Evolutionary conservation across 1,140 invertebrate genomes (phyloP), one percentile per base, ranked within the genome.

Genomic region (Neodiprion fabricii): DNA sequence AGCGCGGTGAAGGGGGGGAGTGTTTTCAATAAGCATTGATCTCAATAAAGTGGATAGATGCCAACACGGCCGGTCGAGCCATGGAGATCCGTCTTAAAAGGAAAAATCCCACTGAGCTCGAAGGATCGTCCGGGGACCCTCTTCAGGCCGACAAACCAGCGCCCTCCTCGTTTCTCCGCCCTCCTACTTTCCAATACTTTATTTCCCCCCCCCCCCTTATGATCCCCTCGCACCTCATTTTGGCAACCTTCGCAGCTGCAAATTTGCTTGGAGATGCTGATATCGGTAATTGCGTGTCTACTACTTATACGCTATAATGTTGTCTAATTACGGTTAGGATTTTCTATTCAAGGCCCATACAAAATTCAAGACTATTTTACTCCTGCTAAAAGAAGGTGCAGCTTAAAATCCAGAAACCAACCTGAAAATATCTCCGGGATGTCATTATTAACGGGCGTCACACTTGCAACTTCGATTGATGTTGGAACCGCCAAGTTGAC

Each of bases 41-140:
- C 77, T 74, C 75, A 74, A 78, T 78, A 76, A 78, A 76, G 75
- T 74, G 75, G 73, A 76, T 78, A 71, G 77, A 72, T 70, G 70
- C 50, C 75, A 77, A 76, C 67, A 17, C 17, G 40, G 53, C 40
- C 61, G 28, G 49, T 23, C 47, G 72, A 49, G 47, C 70, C 69
- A 71, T 11, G 74, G 67, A 61, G 68, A 76, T 74, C 72, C 71
- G 76, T 76, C 72, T 75, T 71, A 47, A 3, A 12, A 11, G 53
- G 67, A 21, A 21, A 69, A 21, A 69, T 69, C 67, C 67, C 67
- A 69, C 67, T 14, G 21, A 69, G 67, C 67, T 69, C 40, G 67
- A 21, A 14, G 67, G 40, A 47, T 69, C 67, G 67, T 17, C 53
- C 5, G 53, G 53, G 53, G 53, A 61, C 53, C 53, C 53, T 0